Base-by-base conservation (phyloP, 2,113 vertebrate species). In the Thunnus thynnus region DNA sequence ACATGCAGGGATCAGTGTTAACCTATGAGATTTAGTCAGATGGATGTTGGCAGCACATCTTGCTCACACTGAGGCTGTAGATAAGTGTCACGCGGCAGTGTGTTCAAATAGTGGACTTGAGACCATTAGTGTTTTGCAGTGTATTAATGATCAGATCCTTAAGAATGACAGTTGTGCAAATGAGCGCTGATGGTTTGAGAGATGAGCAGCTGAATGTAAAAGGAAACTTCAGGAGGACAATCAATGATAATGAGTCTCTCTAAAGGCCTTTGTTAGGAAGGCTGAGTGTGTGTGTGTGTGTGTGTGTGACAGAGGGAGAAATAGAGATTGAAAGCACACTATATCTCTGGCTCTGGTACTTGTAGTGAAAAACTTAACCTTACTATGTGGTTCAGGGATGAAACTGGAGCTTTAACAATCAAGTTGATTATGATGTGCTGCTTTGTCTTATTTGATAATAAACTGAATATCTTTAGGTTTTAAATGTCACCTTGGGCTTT, bases 191-290 rank as follows among this genome's bases (percentile, higher is more conserved):
- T 75, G 32, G 4, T 72, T 70, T 83, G 57, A 80, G 79, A 69
- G 47, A 66, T 67, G 69, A 86, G 61, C 65, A 79, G 46, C 56
- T 64, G 48, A 57, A 78, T 55, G 25, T 55, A 18, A 79, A 67
- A 58, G 10, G 18, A 68, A 74, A 75, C 27, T 61, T 72, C 52
- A 62, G 27, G 54, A 54, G 51, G n/a, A 72, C 48, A 87, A 62
- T 82, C 81, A 85, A 14, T 58, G 56, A 2, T 74, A 84, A 72
- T 81, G 71, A 72, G 50, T 54, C 13, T 0, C 25, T 56, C 13
- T 17, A 6, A 68, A 56, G 50, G 18, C 36, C 10, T 61, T 60
- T 66, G 50, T 41, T 25, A 32, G 63, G 70, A 5, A 57, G 48
- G 18, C 25, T 46, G 20, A 32, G 44, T 3, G 5, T 11, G 14